Conservation (phyloP, 2,888 invertebrate genomes). For the Salpingus planirostris region DNA sequence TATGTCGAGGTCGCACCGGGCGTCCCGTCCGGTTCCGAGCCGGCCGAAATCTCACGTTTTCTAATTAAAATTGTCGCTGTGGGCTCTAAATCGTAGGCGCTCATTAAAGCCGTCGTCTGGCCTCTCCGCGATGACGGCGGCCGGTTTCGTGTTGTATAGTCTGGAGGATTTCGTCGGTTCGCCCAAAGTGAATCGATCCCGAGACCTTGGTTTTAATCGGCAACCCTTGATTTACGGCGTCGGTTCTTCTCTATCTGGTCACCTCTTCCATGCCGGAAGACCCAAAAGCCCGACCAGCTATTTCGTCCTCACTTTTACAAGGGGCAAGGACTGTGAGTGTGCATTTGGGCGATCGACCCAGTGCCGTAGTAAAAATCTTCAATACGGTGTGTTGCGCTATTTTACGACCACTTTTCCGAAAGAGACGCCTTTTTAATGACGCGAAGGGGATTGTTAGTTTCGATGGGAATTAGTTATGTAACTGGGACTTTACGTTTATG, state of each 20-base stretch:
- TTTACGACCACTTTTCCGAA: slow-evolving; percentile 15
- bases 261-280: slow-evolving; percentile 28
- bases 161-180: slow-evolving; percentile 11
- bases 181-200: slow-evolving; percentile 18
- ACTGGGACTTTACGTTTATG: slow-evolving; percentile 16
- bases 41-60: no score
- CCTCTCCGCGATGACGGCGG: no score
- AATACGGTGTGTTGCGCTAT: slow-evolving; percentile 23
- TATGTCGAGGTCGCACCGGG: no score
- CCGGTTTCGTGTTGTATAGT: no score
- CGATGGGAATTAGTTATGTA: slow-evolving; percentile 16
- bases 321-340: slow-evolving; percentile 3
- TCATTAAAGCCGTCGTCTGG: no score
- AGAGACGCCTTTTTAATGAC: slow-evolving; percentile 18
- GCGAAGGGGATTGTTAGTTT: slow-evolving; percentile 11
- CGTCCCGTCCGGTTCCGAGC: no score
- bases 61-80: no score
- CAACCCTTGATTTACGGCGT: slow-evolving; percentile 27
- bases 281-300: slow-evolving; percentile 21
- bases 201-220: slow-evolving; percentile 26
- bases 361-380: slow-evolving; percentile 23
- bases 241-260: slow-evolving; percentile 25
- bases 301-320: slow-evolving; percentile 1
- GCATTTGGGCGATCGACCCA: slow-evolving; percentile 16
- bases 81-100: no score